Evolutionary conservation across 2,797 vertebrate genomes (phyloP), one percentile per base, ranked within the genome.

Genomic region (Paedocypris micromegethes): DNA sequence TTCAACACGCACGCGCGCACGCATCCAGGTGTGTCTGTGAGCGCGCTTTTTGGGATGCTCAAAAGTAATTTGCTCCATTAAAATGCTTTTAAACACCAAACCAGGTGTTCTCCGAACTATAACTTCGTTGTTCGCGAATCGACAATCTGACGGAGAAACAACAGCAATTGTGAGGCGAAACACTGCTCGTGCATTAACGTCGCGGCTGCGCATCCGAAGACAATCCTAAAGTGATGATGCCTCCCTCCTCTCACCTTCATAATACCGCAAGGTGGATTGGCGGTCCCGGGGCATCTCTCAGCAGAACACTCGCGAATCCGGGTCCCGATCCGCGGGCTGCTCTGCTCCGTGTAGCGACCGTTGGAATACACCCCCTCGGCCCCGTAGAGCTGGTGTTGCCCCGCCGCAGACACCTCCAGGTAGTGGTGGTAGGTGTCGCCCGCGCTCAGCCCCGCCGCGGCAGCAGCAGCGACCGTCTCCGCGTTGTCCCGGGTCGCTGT

Each of bases 251-350:
- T 78, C 76, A 91, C 90, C 89, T 91, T 91, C 90, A 91, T 91
- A 78, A 91, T 91, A 80, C 90, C 86, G 83, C 90, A 91, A 74
- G 89, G 90, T 81, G 85, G 62, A 85, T 74, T 86, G 69, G 77
- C 88, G 58, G 81, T 78, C 63, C 79, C 83, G 39, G 80, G 86
- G 66, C 71, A 86, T 48, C 90, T 85, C 76, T 91, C 90, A 0
- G 88, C 72, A 39, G 89, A 91, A 74, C 83, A 79, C 65, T 90
- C 89, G 1, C 90, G 84, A 80, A 86, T 88, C 77, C 85, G 81
- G 45, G 80, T 78, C 74, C 85, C 83, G 72, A 77, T 79, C 73
- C 83, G 39, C 2, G 87, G 85, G 58, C 86, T 85, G 77, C 86
- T 42, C 70, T 76, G 82, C 42, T 89, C 88, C 74, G 78, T 66